These are phyloP conservation scores for Liasis olivaceus DNA, from an alignment of 2,797 vertebrate genomes.

Conservation along the genomic window DNA sequence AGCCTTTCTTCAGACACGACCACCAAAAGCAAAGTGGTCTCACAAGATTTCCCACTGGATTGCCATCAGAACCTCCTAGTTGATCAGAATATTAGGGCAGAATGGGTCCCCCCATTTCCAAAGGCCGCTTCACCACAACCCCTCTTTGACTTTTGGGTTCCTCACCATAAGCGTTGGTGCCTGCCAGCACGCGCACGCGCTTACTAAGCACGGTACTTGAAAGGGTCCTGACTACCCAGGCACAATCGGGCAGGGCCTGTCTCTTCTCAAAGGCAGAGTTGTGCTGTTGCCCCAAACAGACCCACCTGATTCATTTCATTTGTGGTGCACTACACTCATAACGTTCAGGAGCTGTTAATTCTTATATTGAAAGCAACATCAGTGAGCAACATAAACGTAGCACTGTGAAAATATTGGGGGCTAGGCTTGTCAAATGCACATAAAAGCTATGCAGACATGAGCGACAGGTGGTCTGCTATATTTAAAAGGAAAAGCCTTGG, in stretches of 20 bases:
- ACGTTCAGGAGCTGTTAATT: constrained; percentile 53
- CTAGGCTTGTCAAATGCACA: constrained; percentile 50
- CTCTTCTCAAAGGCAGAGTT: not conserved
- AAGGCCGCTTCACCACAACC: no score
- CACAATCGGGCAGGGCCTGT: not conserved
- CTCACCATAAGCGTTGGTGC: not conserved
- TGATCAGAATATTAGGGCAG: not conserved
- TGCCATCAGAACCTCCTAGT: not conserved
- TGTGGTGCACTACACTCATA: constrained; percentile 29
- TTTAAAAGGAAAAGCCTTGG: not conserved
- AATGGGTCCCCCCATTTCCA: not conserved
- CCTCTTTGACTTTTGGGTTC: not conserved
- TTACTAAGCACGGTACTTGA: not conserved
- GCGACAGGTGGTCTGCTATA: constrained; percentile 41
- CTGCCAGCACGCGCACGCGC: not conserved
- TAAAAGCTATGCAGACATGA: constrained; percentile 40
- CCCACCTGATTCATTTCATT: not conserved
- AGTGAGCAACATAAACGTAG: constrained; percentile 36
- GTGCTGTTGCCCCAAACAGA: not conserved
- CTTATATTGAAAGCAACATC: constrained; percentile 50
- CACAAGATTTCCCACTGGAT: not conserved
- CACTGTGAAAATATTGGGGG: constrained; percentile 54
- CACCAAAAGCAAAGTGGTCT: not conserved
- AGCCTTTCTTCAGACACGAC: not conserved
- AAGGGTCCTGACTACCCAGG: not conserved